These are phyloP conservation scores for Calosoma granatense DNA, from an alignment of 1,140 invertebrate genomes.

Conservation along the genomic window DNA sequence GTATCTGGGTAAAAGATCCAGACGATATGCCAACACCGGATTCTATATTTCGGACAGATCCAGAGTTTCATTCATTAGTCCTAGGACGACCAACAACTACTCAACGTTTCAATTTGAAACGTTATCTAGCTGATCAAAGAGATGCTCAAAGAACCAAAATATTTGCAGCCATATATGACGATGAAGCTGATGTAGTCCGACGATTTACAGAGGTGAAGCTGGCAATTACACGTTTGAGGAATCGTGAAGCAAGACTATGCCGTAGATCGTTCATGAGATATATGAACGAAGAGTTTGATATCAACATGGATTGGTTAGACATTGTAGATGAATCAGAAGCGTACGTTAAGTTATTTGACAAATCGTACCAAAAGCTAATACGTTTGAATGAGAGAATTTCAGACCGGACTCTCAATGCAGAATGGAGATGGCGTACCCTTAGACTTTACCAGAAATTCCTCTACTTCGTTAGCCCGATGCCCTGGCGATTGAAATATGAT, in stretches of 20 bases:
- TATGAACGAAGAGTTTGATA: no score
- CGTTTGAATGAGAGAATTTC: no score
- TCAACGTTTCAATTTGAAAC: slow-evolving; percentile 36
- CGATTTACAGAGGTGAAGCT: no score
- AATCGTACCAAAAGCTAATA: no score
- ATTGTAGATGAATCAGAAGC: no score
- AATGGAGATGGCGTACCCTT: slow-evolving; percentile 48
- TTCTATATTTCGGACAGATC: slow-evolving; percentile 47
- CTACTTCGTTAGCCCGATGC: slow-evolving; percentile 44
- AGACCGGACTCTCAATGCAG: no score
- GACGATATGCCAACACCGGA: slow-evolving; percentile 28
- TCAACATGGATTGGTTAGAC: no score
- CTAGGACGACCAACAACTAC: slow-evolving; percentile 39
- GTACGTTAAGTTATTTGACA: no score
- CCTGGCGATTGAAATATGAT: slow-evolving; percentile 41
- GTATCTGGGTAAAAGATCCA: slow-evolving; percentile 24
- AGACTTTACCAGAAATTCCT: slow-evolving; percentile 56
- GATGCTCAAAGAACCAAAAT: slow-evolving; percentile 43
- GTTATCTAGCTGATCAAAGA: slow-evolving; percentile 46
- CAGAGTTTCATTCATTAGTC: slow-evolving; percentile 47
- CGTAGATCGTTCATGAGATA: no score
- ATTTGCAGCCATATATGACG: slow-evolving; percentile 42
- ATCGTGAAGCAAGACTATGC: no score
- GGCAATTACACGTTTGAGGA: no score
- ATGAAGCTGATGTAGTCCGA: no score